Evolutionary conservation across 23 tunicate species (phyloP).

Genomic region (Phallusia fumigata): DNA sequence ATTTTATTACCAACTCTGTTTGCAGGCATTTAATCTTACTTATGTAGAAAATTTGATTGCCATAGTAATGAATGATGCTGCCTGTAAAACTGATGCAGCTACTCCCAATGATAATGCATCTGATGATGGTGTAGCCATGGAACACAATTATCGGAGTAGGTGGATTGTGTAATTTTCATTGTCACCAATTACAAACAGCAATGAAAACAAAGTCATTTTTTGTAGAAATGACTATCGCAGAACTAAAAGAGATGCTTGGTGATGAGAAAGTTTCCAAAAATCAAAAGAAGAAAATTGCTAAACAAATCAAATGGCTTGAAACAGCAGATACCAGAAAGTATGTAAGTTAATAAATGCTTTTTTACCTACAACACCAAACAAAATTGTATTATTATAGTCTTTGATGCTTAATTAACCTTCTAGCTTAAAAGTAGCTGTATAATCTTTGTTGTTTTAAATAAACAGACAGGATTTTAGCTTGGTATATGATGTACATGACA

Average conservation of each 20-base stretch:
- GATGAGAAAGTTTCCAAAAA: slow-evolving; percentile 66
- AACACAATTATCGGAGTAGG: background rate
- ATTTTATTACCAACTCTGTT: no score
- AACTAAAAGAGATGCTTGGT: slow-evolving; percentile 39
- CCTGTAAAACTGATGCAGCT: no score
- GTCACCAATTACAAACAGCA: no score
- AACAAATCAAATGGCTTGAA: slow-evolving; percentile 84
- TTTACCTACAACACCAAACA: background rate
- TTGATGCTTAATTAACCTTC: no score
- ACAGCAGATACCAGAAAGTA: slow-evolving; percentile 66
- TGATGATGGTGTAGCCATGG: background rate
- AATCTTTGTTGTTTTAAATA: no score
- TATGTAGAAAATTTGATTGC: no score
- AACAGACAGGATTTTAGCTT: no score
- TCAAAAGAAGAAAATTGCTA: slow-evolving; percentile 82
- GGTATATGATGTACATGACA: no score
- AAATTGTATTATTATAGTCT: background rate
- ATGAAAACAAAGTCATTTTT: background rate
- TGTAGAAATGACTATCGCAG: slow-evolving; percentile 60
- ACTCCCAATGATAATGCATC: background rate
- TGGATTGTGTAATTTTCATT: background rate
- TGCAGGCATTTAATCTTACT: no score
- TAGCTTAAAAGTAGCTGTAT: no score
- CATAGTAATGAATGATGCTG: no score
- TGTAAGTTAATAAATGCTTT: background rate